Evolutionary conservation across 92 coral and sea anemone species (phyloP).

Genomic region (Desmophyllum pertusum): DNA sequence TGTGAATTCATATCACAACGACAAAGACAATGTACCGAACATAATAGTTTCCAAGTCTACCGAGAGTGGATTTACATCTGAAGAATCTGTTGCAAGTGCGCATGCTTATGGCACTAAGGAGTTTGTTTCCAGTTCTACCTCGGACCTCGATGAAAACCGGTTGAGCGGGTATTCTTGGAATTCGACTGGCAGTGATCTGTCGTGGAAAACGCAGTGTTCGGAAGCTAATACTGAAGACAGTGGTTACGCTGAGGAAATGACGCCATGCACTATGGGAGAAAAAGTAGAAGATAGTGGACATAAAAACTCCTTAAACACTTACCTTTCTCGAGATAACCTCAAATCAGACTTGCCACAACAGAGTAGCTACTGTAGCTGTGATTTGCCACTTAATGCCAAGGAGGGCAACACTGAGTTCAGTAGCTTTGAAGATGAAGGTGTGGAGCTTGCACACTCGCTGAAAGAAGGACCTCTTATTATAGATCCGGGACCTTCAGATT

Average conservation of each 20-base stretch:
- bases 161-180: slow-evolving; percentile 51
- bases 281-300: background rate
- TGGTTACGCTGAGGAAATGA: slow-evolving; percentile 56
- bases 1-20: background rate
- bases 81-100: slow-evolving; percentile 15
- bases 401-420: background rate
- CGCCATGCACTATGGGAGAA: slow-evolving; percentile 8
- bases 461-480: slow-evolving; percentile 19
- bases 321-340: background rate
- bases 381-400: background rate
- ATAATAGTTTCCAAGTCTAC: slow-evolving; percentile 17
- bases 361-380: background rate
- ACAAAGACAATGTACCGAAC: slow-evolving; percentile 6
- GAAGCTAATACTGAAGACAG: slow-evolving; percentile 73
- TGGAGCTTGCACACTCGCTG: background rate
- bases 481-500: slow-evolving; percentile 26
- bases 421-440: background rate
- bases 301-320: background rate
- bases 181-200: slow-evolving; percentile 65
- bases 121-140: background rate
- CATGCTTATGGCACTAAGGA: background rate
- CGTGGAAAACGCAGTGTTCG: slow-evolving; percentile 66
- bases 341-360: background rate
- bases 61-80: slow-evolving; percentile 26
- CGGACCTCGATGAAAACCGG: slow-evolving; percentile 19